Percentiles rank a stretch among this genome's conserved stretches.
Conservation (phyloP, 2,113 vertebrate genomes). For the Otis tarda region DNA sequence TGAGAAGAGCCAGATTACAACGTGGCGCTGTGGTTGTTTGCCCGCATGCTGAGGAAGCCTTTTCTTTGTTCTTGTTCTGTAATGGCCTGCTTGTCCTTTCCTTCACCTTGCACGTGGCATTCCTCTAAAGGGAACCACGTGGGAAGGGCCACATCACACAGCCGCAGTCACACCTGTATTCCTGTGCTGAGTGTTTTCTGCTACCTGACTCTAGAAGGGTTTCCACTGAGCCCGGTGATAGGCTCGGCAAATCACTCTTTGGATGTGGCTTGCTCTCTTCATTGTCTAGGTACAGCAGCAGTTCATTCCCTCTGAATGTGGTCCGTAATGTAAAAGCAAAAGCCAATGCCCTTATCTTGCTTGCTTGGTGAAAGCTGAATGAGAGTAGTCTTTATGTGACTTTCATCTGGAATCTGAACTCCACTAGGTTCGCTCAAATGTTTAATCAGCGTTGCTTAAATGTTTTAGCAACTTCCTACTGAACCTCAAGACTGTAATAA, state of each 20-base stretch:
- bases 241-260: neutral
- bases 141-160: neutral
- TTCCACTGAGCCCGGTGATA: neutral
- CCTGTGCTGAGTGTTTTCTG: neutral
- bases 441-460: slow-evolving; percentile 15
- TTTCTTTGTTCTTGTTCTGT: neutral
- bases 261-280: neutral
- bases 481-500: slow-evolving; percentile 1
- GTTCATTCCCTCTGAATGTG: neutral
- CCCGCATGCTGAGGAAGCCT: neutral
- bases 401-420: neutral
- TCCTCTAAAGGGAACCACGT: neutral
- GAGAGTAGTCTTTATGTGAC: neutral
- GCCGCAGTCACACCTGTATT: fast-evolving
- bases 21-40: neutral
- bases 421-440: neutral
- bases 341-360: neutral
- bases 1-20: neutral
- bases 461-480: slow-evolving; percentile 5
- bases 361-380: neutral
- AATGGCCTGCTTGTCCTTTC: neutral
- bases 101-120: neutral
- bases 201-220: neutral
- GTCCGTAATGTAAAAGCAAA: neutral
- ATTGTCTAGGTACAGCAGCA: neutral